Conservation (phyloP, 2,113 vertebrate genomes). For the Tragelaphus buxtoni region DNA sequence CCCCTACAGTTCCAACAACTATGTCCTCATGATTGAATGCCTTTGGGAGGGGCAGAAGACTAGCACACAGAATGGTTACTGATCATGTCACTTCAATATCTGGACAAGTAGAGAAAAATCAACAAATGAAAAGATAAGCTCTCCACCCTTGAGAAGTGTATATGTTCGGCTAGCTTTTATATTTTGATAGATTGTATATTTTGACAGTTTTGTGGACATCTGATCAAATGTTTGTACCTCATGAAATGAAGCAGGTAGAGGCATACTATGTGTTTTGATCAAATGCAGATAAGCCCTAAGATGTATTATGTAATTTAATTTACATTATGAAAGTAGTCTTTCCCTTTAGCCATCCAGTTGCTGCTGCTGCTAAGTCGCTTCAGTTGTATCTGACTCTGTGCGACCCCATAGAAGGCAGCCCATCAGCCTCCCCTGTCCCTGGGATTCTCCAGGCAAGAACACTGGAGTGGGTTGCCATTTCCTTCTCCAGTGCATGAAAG, state of each 20-base stretch:
- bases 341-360: not conserved
- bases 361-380: too few species aligned
- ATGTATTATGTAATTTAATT: conserved; percentile 16
- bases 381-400: too few species aligned
- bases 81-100: not conserved
- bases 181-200: not conserved
- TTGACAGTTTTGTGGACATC: not conserved
- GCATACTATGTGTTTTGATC: not conserved
- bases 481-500: too few species aligned
- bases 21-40: not conserved
- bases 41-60: not conserved
- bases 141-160: not conserved
- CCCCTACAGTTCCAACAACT: not conserved
- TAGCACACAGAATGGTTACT: not conserved
- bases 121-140: not conserved
- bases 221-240: not conserved
- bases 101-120: not conserved
- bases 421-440: too few species aligned
- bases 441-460: too few species aligned
- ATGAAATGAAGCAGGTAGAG: not conserved
- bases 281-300: not conserved
- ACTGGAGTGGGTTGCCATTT: too few species aligned
- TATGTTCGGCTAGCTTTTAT: not conserved
- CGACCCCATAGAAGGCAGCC: too few species aligned
- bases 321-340: not conserved